These are phyloP conservation scores for Unio pictorum DNA, from an alignment of 2,888 invertebrate species.

Conservation along the genomic window DNA sequence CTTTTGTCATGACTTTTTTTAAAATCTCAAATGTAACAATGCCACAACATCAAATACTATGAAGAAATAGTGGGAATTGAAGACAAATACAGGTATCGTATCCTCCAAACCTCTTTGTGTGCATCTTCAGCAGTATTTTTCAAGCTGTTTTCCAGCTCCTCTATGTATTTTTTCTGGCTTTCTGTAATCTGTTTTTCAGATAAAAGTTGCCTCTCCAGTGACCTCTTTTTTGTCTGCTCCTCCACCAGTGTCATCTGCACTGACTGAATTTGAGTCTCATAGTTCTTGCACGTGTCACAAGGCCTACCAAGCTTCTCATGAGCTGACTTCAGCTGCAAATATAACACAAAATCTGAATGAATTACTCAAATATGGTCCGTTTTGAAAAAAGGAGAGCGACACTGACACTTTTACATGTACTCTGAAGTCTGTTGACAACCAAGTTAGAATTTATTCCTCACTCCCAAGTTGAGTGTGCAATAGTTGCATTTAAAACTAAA, in stretches of 20 bases:
- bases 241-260: constrained; percentile 76
- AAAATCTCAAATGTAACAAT: no score
- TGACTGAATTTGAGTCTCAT: constrained; percentile 86
- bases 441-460: no score
- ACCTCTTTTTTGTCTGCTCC: constrained; percentile 47
- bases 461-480: no score
- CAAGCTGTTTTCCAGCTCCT: constrained; percentile 79
- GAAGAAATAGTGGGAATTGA: not conserved
- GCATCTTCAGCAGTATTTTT: constrained; percentile 62
- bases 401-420: no score
- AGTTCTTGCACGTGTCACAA: constrained; percentile 92
- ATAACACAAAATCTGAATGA: not conserved
- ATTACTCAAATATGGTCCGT: not conserved
- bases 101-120: constrained; percentile 56
- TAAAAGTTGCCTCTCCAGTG: constrained; percentile 67
- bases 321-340: constrained; percentile 64
- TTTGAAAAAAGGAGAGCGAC: not conserved
- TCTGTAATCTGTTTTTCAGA: constrained; percentile 67
- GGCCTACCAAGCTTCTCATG: constrained; percentile 70
- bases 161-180: constrained; percentile 71
- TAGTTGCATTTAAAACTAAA: no score
- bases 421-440: no score
- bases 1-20: no score
- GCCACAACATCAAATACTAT: not conserved
- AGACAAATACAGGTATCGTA: not conserved